Evolutionary conservation across 2,797 vertebrate species (phyloP), one percentile per base, ranked within the genome.

Genomic region (Discoglossus pictus): DNA sequence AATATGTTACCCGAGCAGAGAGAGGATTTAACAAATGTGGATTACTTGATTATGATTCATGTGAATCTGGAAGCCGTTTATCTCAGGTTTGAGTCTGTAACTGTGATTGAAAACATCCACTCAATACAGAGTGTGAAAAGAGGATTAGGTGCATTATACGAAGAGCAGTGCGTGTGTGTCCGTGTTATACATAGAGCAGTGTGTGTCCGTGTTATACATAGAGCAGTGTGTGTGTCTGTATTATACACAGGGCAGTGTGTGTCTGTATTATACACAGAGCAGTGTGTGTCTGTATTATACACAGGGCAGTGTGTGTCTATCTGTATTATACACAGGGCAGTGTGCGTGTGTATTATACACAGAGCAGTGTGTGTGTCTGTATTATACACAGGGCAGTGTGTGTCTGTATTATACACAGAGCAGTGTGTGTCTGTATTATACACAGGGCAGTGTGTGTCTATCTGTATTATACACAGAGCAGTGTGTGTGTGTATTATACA

Each of bases 11-110:
- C 67, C 50, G 23, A 53, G 34, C 44, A 47, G 58, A 53, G 48
- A 56, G 63, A 16, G 12, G 21, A 51, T 56, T 56, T 48, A 55
- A 65, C 63, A 65, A 65, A 68, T 61, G 65, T 62, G 48, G 42
- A 42, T 39, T 40, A 62, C 40, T 60, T 62, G 59, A 61, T 54
- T 55, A 54, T 69, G 58, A 69, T 69, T 62, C 59, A 69, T 69
- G 16, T 58, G 16, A 8, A 54, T 55, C 40, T 39, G 11, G 24
- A 17, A 43, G 50, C 12, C 31, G 21, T 68, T 68, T 24, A 68
- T 68, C 56, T 61, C 20, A 15, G 46, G 7, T 61, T 20, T 18
- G 18, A 40, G 55, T 15, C 55, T 39, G 36, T 27, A 61, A 68
- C 52, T 44, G 27, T 38, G 47, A 36, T 35, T 17, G 44, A 52